phyloP scores from a whole-genome alignment of 2,888 invertebrate genomes.

The Agrenia bidenticulata region DNA sequence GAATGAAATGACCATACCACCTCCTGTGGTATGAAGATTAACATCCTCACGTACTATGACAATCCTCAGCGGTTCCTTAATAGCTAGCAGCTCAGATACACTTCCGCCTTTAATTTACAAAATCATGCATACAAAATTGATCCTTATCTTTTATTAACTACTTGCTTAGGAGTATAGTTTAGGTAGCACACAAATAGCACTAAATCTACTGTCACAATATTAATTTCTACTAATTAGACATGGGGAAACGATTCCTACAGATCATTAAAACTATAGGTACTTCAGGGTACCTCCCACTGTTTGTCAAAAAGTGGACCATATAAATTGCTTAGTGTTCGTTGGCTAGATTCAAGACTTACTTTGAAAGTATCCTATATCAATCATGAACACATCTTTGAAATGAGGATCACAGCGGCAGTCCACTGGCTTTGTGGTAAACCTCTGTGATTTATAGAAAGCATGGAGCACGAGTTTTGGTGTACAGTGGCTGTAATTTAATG shows the following conservation, averaged over 20 bases:
- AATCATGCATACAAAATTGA: conserved; percentile 18
- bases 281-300: too few species aligned
- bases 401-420: conserved; percentile 35
- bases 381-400: conserved; percentile 37
- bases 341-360: conserved; percentile 1
- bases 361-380: conserved; percentile 41
- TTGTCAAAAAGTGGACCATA: too few species aligned
- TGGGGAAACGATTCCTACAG: too few species aligned
- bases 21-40: conserved; percentile 15
- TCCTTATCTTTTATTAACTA: conserved; percentile 6
- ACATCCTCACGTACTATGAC: conserved; percentile 34
- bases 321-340: too few species aligned
- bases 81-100: conserved; percentile 26
- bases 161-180: too few species aligned
- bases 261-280: too few species aligned
- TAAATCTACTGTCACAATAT: too few species aligned
- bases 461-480: conserved; percentile 31
- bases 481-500: not conserved
- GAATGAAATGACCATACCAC: conserved; percentile 30
- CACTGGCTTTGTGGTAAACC: conserved; percentile 33
- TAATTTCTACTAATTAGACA: too few species aligned
- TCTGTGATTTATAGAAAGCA: conserved; percentile 40
- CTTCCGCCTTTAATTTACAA: conserved; percentile 29
- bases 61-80: conserved; percentile 36
- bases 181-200: too few species aligned